Base-by-base conservation (phyloP, 35 echinoderm and acorn worm species). In the Lytechinus pictus region DNA sequence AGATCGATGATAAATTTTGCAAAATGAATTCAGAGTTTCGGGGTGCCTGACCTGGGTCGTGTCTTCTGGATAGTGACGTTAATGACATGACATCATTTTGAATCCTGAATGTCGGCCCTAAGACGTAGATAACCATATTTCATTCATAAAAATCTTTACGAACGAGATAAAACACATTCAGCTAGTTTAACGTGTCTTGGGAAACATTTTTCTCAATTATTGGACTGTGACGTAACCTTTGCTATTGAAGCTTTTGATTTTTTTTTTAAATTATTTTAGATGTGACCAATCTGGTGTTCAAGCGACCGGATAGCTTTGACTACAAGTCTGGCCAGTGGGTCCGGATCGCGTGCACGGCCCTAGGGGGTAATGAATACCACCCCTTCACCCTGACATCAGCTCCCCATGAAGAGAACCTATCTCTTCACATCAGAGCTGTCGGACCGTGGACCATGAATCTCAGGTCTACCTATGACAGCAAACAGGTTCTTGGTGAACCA, bases 371-470 rank as follows among this genome's bases (percentile, higher is more conserved):
- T n/a, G 95, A 96, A 89, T 97, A 96, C 54, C 97, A 97, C 88
- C 97, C 97, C 10, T 97, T 97, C 92, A 97, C 97, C 51, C 89
- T 97, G 55, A 96, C 97, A 54, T 97, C 97, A 10, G 97, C 97
- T 24, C 97, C 97, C 13, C 96, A 97, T 86, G 97, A 97, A 54
- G 97, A 97, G 58, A 52, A 56, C 16, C 54, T 97, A 2, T 96
- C 95, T 2, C 87, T 97, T 79, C 97, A 97, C 52, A 92, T 97
- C 19, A 90, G 97, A 93, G 95, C 61, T 52, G 87, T 89, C 52
- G 96, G 96, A 57, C 95, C 96, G 13, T 94, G 96, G 96, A 97
- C 97, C 0, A 97, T 28, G 27, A 96, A 93, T 87, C 28, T 97
- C n/a, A 92, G 94, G 28, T 89, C 92, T 24, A 86, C 91, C 8